Evolutionary conservation across 2,113 vertebrate genomes (phyloP), one percentile per base, ranked within the genome.

Genomic region (Guaruba guarouba): DNA sequence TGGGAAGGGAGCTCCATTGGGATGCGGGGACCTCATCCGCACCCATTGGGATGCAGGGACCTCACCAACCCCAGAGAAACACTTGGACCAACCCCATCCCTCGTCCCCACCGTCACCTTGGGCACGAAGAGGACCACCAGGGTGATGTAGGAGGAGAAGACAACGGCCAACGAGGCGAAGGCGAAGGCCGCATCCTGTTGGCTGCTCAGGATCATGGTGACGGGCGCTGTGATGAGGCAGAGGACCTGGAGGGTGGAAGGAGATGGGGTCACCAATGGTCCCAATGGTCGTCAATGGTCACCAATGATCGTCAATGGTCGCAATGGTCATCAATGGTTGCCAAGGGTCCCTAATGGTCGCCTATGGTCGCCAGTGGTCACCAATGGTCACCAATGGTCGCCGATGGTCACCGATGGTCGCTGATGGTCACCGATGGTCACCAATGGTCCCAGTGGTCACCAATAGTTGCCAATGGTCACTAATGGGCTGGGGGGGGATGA

Each of bases 91-190:
- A 14, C 22, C 57, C 27, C 39, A 29, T 16, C n/a, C 17, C 29
- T 16, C 7, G 4, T 28, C 39, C 62, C 37, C 46, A 6, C 11
- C 1, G 0, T 46, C 86, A 99, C 99, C 99, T 99, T 99, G 82
- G 99, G 99, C 41, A 99, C 99, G 3, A 99, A 99, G 23, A 99
- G 99, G 89, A 99, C 99, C 20, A 99, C 99, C 77, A 99, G 96
- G 9, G 99, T 99, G 95, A 99, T 99, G 95, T 99, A 99, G 88
- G 99, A 99, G 31, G 99, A 99, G 98, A 99, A 99, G 90, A 99
- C 98, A 2, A 99, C 98, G 33, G 99, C 99, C 8, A 99, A 97
- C 1, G 99, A 98, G 15, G 99, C 99, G 2, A 99, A 99, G 80
- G 99, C 99, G 3, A 99, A 99, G 91, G 99, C 99, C 1, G 99